Base-by-base conservation (phyloP, 1,140 invertebrate genomes). In the Pentalonia nigronervosa region DNA sequence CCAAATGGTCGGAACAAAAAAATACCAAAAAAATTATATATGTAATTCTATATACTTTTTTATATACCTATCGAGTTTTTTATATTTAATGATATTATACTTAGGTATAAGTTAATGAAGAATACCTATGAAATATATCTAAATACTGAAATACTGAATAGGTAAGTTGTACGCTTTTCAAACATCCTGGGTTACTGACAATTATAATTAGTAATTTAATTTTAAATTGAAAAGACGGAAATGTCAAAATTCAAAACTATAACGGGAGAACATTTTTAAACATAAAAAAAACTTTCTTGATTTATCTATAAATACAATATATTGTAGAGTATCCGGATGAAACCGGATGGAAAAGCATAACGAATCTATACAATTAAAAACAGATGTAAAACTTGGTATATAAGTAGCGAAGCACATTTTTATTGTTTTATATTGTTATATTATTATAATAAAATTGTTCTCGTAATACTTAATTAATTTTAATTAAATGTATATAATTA, bases 261-360 rank as follows among this genome's bases (percentile, higher is more conserved):
- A 21, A 45, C 21, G 25, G 34, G 23, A 25, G 34, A 53, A 60
- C 21, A 67, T 47, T 45, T 88, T 90, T n/a, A 67, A 45, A 60
- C 8, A 30, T 7, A 30, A 91, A 83, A 92, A 92, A 50, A 81
- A 36, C 47, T 36, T 50, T 36, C 36, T 20, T 50, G 14, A 47
- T 92, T 81, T 81, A 36, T 92, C n/a, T 92, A 92, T 50, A 48
- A 92, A 92, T 92, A 83, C n/a, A 9, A 45, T 34, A 8, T 48
- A 36, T n/a, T 30, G 6, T 48, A 91, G 56, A 45, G 34, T 67
- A 56, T 25, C 45, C 47, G 14, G n/a, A 92, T 83, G 67, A 76
- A 92, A 92, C 90, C 41, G 90, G 67, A 92, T 92, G 47, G 83
- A 83, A 92, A 92, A 81, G 41, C 89, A 92, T 83, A 48, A 91